These are phyloP conservation scores for Pandion haliaetus DNA, from an alignment of 2,113 vertebrate genomes.

Conservation along the genomic window DNA sequence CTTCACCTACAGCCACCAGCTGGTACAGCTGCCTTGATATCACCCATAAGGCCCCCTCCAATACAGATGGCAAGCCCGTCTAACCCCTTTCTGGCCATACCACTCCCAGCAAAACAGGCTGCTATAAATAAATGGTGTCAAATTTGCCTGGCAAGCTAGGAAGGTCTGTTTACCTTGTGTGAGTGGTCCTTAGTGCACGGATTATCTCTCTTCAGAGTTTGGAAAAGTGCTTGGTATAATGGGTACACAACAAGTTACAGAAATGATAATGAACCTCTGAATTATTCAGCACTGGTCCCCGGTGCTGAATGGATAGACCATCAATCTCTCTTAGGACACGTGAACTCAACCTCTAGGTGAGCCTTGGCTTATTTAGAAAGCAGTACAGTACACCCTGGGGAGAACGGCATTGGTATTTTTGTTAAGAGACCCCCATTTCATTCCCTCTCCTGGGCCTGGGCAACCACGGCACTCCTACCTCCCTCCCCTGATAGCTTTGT, in stretches of 20 bases:
- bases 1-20: neutral
- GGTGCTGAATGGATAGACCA: neutral
- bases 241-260: neutral
- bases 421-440: neutral
- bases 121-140: neutral
- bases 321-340: neutral
- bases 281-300: neutral
- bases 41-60: neutral
- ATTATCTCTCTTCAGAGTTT: neutral
- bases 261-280: neutral
- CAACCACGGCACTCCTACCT: accelerated
- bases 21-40: neutral
- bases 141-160: neutral
- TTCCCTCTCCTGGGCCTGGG: neutral
- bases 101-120: neutral
- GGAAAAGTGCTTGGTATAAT: neutral
- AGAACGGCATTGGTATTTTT: accelerated
- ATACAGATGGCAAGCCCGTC: neutral
- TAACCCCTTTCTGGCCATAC: neutral
- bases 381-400: too few relatives aligned
- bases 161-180: neutral
- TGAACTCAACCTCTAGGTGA: neutral
- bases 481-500: neutral
- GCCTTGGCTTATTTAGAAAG: neutral
- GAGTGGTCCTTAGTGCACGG: neutral